A percentile compares a stretch with the other conserved stretches of the same genome.
phyloP scores from a whole-genome alignment of 2,888 invertebrate species.

The Malthinus seriepunctatus region DNA sequence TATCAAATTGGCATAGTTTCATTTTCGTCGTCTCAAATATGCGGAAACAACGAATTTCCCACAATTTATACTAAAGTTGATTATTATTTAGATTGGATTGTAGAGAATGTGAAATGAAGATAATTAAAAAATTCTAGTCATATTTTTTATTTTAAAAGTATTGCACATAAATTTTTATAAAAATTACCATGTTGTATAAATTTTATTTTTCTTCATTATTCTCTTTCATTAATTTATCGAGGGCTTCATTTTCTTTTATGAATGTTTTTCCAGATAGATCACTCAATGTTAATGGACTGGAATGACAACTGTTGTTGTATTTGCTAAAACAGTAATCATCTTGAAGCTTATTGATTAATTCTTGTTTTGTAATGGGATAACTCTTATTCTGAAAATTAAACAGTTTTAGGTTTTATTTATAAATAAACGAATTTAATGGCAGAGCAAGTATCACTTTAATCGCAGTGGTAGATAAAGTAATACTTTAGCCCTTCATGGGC shows the following conservation, averaged over 20 bases:
- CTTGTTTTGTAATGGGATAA: constrained; percentile 46
- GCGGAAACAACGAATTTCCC: constrained; percentile 51
- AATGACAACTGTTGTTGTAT: constrained; percentile 5
- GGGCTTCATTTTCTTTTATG: background rate
- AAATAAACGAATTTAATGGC: no score
- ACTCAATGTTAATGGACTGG: constrained; percentile 11
- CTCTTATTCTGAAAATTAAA: constrained; percentile 23
- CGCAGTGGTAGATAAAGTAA: no score
- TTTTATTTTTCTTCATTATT: constrained; percentile 12
- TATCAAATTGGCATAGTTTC: constrained; percentile 56
- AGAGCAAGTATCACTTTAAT: no score
- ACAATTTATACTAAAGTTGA: constrained; percentile 54
- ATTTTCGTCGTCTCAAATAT: constrained; percentile 49
- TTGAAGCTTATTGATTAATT: constrained; percentile 42
- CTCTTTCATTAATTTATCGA: constrained; percentile 11
- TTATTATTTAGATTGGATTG: constrained; percentile 55
- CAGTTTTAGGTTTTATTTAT: no score
- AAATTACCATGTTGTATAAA: background rate
- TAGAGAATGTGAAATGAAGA: constrained; percentile 42
- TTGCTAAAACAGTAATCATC: constrained; percentile 34
- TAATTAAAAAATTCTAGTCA: constrained; percentile 1
- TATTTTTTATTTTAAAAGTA: background rate
- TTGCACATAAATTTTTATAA: background rate
- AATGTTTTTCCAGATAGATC: constrained; percentile 3
- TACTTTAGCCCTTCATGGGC: no score